These are phyloP conservation scores for Chymomyza procnemis DNA, from an alignment of 2,888 invertebrate species.

Conservation along the genomic window DNA sequence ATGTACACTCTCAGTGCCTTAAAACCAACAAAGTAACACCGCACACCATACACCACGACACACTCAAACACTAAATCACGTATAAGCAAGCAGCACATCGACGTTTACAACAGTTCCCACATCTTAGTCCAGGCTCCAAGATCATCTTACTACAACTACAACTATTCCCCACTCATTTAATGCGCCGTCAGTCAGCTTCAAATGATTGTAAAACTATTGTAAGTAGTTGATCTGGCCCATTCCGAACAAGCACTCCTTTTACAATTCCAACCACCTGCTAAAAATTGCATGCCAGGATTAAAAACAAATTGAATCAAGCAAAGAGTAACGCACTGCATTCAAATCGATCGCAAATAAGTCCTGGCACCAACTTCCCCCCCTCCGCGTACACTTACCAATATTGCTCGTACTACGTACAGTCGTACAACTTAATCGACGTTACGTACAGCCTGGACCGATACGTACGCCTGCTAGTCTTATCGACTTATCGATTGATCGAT, in stretches of 20 bases:
- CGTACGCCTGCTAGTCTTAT: neutral
- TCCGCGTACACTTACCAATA: neutral
- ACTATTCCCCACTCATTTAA: constrained; percentile 20
- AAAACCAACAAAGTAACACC: constrained; percentile 28
- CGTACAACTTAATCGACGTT: constrained; percentile 27
- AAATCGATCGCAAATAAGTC: constrained; percentile 63
- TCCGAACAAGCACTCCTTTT: constrained; percentile 76
- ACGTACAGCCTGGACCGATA: neutral
- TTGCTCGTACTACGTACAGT: neutral
- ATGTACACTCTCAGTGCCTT: constrained; percentile 68
- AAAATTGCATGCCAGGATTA: constrained; percentile 21
- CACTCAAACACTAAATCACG: neutral
- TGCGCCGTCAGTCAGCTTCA: constrained; percentile 7
- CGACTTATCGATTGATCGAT: constrained; percentile 63
- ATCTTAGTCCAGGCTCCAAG: neutral
- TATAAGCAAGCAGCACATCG: too few relatives aligned
- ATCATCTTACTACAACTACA: constrained; percentile 1
- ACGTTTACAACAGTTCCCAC: neutral
- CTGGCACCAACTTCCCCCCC: constrained; percentile 30
- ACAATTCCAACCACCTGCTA: constrained; percentile 76
- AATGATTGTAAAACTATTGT: constrained; percentile 51
- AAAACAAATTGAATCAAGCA: neutral
- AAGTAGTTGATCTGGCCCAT: constrained; percentile 75
- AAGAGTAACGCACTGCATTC: constrained; percentile 60
- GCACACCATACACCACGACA: too few relatives aligned